Evolutionary conservation across 1,140 invertebrate species (phyloP).

Genomic region (Gonioctena quinquepunctata): DNA sequence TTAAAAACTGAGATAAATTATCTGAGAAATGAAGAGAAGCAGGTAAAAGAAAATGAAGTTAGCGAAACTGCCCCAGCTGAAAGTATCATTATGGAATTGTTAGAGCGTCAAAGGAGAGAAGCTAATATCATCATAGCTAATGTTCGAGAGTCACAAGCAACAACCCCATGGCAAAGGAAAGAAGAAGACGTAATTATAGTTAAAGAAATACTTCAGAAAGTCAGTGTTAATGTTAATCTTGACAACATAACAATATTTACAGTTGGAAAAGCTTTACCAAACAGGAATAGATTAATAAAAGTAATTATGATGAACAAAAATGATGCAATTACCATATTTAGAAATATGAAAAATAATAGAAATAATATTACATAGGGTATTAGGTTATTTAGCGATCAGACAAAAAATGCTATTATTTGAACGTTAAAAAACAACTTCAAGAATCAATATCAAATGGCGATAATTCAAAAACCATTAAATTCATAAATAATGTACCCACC

Average conservation of each 20-base stretch:
- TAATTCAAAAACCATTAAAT: slow-evolving; percentile 7
- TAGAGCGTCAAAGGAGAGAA: slow-evolving; percentile 2
- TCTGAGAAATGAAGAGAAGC: background rate
- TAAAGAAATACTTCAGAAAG: background rate
- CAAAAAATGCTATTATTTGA: background rate
- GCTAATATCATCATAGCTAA: background rate
- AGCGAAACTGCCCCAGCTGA: background rate
- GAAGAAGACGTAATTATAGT: background rate
- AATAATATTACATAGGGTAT: background rate
- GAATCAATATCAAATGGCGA: background rate
- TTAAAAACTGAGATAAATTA: background rate
- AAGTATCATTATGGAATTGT: background rate
- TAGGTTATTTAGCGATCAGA: background rate
- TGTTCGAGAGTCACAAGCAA: background rate
- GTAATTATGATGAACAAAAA: background rate
- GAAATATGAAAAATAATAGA: no score
- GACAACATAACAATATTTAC: background rate
- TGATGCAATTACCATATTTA: background rate
- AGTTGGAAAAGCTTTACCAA: background rate
- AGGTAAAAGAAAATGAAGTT: background rate
- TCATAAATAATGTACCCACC: background rate
- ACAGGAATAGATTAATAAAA: background rate
- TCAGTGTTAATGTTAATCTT: background rate
- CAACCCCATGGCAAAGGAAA: background rate
- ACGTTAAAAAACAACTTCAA: background rate